Evolutionary conservation across 2,113 vertebrate species (phyloP).

Genomic region (Erythrocercus mccallii): DNA sequence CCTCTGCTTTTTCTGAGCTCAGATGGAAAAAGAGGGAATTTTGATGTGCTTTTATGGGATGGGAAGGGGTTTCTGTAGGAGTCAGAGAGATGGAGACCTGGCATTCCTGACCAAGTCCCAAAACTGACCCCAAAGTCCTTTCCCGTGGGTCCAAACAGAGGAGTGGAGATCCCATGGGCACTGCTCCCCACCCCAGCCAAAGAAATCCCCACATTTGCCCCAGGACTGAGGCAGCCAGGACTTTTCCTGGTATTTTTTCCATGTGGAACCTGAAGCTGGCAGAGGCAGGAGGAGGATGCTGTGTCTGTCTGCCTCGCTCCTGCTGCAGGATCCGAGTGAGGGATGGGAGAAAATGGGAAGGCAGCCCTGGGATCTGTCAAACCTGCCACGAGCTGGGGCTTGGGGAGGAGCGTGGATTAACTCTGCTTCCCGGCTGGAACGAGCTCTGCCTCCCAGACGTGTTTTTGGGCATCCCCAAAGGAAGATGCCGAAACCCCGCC

Average conservation of each 20-base stretch:
- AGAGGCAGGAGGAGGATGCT: neutral
- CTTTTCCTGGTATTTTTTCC: neutral
- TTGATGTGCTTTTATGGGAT: neutral
- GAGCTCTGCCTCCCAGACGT: neutral
- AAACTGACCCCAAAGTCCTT: neutral
- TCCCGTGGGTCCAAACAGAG: fast-evolving
- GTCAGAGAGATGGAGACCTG: neutral
- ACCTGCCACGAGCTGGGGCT: neutral
- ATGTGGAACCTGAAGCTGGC: neutral
- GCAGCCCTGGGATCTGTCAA: constrained; percentile 39
- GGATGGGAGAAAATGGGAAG: neutral
- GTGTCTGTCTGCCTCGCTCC: fast-evolving
- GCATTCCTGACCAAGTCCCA: too few relatives aligned
- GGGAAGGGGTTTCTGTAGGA: neutral
- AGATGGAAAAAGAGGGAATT: neutral
- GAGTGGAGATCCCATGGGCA: neutral
- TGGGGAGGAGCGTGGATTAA: constrained; percentile 1
- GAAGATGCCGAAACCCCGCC: neutral
- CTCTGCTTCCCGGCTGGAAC: neutral
- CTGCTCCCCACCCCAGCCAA: neutral
- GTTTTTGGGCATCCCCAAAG: neutral
- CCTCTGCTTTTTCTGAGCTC: neutral
- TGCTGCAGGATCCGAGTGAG: neutral
- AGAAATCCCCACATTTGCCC: neutral
- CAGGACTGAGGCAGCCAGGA: neutral